A percentile compares a stretch with the other conserved stretches of the same genome.
Conservation (phyloP, 2,888 invertebrate species). For the Myathropa florea region DNA sequence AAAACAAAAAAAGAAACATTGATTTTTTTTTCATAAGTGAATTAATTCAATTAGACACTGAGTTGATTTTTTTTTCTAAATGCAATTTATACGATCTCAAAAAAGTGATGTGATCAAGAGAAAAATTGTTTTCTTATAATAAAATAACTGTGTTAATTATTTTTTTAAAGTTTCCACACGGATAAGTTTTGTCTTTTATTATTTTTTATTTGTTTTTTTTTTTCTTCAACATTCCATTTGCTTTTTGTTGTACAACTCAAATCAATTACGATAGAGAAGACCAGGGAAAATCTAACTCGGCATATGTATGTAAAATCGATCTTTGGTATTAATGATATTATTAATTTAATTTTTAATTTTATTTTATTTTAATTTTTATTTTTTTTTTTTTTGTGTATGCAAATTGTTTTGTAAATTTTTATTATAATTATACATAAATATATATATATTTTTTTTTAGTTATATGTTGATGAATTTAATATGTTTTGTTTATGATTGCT, state of each 20-base stretch:
- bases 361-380: slow-evolving; percentile 21
- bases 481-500: slow-evolving; percentile 66
- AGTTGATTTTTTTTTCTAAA: slow-evolving; percentile 27
- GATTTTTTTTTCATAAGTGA: slow-evolving; percentile 42
- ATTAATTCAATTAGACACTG: slow-evolving; percentile 34
- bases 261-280: neutral
- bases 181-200: slow-evolving; percentile 10
- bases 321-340: slow-evolving; percentile 61
- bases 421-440: slow-evolving; percentile 3
- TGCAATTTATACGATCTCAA: slow-evolving; percentile 68
- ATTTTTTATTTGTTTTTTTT: slow-evolving; percentile 40
- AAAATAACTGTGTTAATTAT: slow-evolving; percentile 59
- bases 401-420: slow-evolving; percentile 48
- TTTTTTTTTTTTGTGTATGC: slow-evolving; percentile 24
- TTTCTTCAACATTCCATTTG: slow-evolving; percentile 70
- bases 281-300: neutral
- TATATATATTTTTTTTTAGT: slow-evolving; percentile 28
- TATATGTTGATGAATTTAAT: slow-evolving; percentile 70
- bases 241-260: slow-evolving; percentile 37
- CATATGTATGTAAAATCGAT: slow-evolving; percentile 37
- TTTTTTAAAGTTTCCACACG: slow-evolving; percentile 69
- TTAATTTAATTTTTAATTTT: slow-evolving; percentile 24
- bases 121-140: slow-evolving; percentile 50
- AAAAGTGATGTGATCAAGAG: slow-evolving; percentile 68
- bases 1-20: too few species aligned